Evolutionary conservation across 1,140 invertebrate genomes (phyloP).

Genomic region (Apolygus lucorum): DNA sequence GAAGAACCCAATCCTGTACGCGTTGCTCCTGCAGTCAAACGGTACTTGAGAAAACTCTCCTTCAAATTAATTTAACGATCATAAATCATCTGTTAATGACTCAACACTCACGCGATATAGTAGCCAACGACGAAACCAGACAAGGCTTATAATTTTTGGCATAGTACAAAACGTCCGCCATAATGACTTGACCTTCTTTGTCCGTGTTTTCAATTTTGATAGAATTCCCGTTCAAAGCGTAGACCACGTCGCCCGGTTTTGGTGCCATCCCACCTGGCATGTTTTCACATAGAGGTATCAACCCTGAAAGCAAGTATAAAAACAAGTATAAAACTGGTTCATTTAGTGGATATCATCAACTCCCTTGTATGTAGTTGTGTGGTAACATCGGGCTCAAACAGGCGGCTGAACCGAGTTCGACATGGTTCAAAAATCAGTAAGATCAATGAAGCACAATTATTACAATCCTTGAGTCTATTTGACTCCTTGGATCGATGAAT

Average conservation of each 20-base stretch:
- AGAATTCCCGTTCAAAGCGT: constrained; percentile 53
- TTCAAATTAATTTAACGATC: neutral
- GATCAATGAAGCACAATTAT: too few relatives aligned
- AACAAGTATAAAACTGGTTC: neutral
- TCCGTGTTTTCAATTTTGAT: constrained; percentile 57
- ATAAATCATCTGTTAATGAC: neutral
- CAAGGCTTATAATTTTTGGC: neutral
- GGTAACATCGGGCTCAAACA: too few relatives aligned
- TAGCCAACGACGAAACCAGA: neutral
- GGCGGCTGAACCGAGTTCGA: too few relatives aligned
- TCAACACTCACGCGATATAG: constrained; percentile 7
- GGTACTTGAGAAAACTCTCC: neutral
- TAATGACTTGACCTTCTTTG: constrained; percentile 45
- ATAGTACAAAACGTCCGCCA: neutral
- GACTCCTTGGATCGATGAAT: too few relatives aligned
- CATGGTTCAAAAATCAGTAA: too few relatives aligned
- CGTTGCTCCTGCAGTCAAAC: constrained; percentile 28
- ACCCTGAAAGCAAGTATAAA: constrained; percentile 40
- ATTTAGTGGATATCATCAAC: too few relatives aligned
- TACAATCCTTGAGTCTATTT: too few relatives aligned
- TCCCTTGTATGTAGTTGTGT: too few relatives aligned
- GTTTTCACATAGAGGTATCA: constrained; percentile 53
- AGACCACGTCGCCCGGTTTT: constrained; percentile 55
- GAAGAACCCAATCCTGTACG: constrained; percentile 42
- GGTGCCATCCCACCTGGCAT: constrained; percentile 51